Percentiles rank a stretch among this genome's conserved stretches.
Evolutionary conservation across 1,140 invertebrate genomes (phyloP).

Genomic region (Prorops nasuta): DNA sequence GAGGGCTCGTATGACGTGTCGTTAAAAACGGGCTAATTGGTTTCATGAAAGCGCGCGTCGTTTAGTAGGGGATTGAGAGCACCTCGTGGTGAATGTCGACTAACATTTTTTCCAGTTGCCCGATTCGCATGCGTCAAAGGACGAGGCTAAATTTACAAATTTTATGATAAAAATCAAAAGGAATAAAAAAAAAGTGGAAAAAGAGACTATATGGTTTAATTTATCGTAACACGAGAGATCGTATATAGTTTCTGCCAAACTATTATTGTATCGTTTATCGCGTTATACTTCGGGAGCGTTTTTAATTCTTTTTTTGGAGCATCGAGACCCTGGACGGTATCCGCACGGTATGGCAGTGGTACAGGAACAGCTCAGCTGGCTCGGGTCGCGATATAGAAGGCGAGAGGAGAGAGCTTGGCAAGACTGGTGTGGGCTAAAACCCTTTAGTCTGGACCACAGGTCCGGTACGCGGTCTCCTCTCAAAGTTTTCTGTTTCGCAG

Average conservation of each 20-base stretch:
- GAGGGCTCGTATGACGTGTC: slow-evolving; percentile 29
- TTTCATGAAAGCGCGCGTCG: slow-evolving; percentile 37
- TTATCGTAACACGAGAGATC: too few relatives aligned
- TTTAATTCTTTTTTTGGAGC: too few relatives aligned
- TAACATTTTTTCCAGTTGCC: neutral
- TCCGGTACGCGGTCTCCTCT: slow-evolving; percentile 17
- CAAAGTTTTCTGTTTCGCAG: slow-evolving; percentile 38
- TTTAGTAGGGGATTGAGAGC: slow-evolving; percentile 17
- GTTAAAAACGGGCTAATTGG: slow-evolving; percentile 45
- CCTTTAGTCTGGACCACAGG: slow-evolving; percentile 52
- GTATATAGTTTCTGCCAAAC: too few relatives aligned
- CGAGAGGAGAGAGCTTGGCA: slow-evolving; percentile 6
- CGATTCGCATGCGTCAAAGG: too few relatives aligned
- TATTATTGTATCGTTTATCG: too few relatives aligned
- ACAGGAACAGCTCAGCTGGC: slow-evolving; percentile 1
- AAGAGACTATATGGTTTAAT: too few relatives aligned
- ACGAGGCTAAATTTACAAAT: too few relatives aligned
- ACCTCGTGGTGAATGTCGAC: neutral
- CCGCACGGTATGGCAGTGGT: slow-evolving; percentile 4
- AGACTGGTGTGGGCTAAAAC: slow-evolving; percentile 41
- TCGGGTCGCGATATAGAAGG: slow-evolving; percentile 10
- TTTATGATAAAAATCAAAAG: too few relatives aligned
- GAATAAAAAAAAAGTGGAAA: too few relatives aligned
- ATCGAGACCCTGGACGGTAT: slow-evolving; percentile 7
- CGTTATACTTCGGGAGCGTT: too few relatives aligned